Percentiles rank a stretch among this genome's conserved stretches.
Evolutionary conservation across 2,888 invertebrate genomes (phyloP).

Genomic region (Troglohyphantes excavatus): DNA sequence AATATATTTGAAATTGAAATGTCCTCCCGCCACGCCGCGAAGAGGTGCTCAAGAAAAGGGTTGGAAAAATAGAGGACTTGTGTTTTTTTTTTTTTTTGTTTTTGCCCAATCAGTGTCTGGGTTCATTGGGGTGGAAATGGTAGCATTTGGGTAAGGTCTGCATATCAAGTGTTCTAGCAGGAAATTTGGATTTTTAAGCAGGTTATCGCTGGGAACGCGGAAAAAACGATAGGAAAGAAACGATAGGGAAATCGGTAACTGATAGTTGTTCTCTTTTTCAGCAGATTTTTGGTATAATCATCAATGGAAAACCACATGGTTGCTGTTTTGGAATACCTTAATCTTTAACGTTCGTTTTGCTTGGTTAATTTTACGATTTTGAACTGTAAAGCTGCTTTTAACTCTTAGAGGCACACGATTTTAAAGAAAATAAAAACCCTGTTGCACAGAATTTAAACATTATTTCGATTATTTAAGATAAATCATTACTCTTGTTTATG

Average conservation of each 20-base stretch:
- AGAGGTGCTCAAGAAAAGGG: conserved; percentile 7
- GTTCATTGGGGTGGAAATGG: conserved; percentile 1
- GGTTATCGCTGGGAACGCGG: conserved; percentile 1
- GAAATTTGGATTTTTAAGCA: conserved; percentile 1
- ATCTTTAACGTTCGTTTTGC: too few relatives aligned
- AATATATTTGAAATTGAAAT: conserved; percentile 69
- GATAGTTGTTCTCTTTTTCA: background rate
- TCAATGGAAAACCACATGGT: too few relatives aligned
- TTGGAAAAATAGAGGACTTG: background rate
- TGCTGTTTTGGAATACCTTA: too few relatives aligned
- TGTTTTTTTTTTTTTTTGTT: background rate
- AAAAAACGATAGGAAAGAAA: conserved; percentile 2
- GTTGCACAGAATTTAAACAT: too few relatives aligned
- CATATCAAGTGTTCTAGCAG: conserved; percentile 28
- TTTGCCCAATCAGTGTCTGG: background rate
- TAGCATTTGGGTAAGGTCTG: background rate
- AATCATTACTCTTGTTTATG: too few relatives aligned
- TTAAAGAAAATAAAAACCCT: too few relatives aligned
- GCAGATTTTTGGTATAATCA: too few relatives aligned
- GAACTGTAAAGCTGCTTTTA: too few relatives aligned
- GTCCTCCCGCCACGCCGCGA: conserved; percentile 11
- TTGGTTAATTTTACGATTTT: too few relatives aligned
- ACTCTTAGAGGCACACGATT: too few relatives aligned
- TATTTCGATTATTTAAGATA: too few relatives aligned
- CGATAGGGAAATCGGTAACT: background rate